Evolutionary conservation across 1,140 invertebrate genomes (phyloP).

Genomic region (Drosophila takahashii): DNA sequence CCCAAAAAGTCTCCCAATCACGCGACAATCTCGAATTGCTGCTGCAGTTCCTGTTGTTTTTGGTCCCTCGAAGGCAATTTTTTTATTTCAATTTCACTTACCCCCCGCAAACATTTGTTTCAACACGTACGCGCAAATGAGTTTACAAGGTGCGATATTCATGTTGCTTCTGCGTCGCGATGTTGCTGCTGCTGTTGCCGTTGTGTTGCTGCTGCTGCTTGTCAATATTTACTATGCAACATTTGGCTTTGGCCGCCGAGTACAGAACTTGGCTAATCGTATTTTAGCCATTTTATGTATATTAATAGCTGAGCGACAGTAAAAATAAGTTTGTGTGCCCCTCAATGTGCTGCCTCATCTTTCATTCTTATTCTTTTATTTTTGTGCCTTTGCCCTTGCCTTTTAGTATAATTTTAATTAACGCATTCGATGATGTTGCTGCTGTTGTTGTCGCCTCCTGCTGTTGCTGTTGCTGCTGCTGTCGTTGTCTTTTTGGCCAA

Average conservation of each 20-base stretch:
- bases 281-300: slow-evolving; percentile 79
- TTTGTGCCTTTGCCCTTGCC: slow-evolving; percentile 34
- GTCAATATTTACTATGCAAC: slow-evolving; percentile 80
- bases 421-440: slow-evolving; percentile 64
- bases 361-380: slow-evolving; percentile 33
- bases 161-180: slow-evolving; percentile 63
- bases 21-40: slow-evolving; percentile 30
- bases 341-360: slow-evolving; percentile 51
- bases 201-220: slow-evolving; percentile 55
- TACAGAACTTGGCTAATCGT: slow-evolving; percentile 67
- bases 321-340: slow-evolving; percentile 11
- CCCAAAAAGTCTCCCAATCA: not conserved
- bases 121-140: slow-evolving; percentile 84
- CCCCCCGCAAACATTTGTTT: slow-evolving; percentile 84
- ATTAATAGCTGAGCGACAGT: slow-evolving; percentile 66
- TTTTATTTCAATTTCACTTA: slow-evolving; percentile 48
- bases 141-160: slow-evolving; percentile 84
- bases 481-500: slow-evolving; percentile 77
- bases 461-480: slow-evolving; percentile 39
- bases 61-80: slow-evolving; percentile 32
- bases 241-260: slow-evolving; percentile 71
- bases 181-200: slow-evolving; percentile 45
- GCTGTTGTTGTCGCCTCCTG: slow-evolving; percentile 55
- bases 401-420: slow-evolving; percentile 77
- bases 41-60: slow-evolving; percentile 46